phyloP scores from a whole-genome alignment of 2,113 vertebrate genomes.

The Pongo pygmaeus region DNA sequence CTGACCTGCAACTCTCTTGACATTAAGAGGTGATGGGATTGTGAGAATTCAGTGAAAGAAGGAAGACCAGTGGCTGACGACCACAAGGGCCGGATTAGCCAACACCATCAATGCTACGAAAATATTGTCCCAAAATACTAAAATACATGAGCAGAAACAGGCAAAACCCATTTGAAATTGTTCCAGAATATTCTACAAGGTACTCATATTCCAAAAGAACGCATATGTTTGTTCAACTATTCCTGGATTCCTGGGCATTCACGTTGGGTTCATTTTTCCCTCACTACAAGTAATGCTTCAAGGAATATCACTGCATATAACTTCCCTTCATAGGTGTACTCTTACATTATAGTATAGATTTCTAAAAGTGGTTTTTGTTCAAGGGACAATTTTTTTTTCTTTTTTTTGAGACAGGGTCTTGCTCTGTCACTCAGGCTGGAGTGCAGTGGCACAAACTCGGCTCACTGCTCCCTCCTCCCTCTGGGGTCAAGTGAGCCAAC shows the following conservation, averaged over 20 bases:
- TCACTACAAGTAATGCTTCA: background rate
- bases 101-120: background rate
- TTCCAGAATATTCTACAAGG: background rate
- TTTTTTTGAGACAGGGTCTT: too few relatives aligned
- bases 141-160: background rate
- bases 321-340: background rate
- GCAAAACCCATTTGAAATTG: background rate
- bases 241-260: background rate
- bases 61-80: background rate
- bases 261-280: background rate
- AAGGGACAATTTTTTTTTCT: background rate
- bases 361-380: background rate
- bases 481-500: too few relatives aligned
- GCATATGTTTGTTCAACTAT: background rate
- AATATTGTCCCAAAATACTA: background rate
- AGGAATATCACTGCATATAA: background rate
- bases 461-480: too few relatives aligned
- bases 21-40: background rate
- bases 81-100: background rate
- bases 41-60: background rate
- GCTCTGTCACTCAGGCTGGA: too few relatives aligned
- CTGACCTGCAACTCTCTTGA: background rate
- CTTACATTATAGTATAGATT: background rate
- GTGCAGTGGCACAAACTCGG: too few relatives aligned
- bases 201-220: background rate